phyloP scores from a whole-genome alignment of 1,140 invertebrate genomes.

The Diprion similis region DNA sequence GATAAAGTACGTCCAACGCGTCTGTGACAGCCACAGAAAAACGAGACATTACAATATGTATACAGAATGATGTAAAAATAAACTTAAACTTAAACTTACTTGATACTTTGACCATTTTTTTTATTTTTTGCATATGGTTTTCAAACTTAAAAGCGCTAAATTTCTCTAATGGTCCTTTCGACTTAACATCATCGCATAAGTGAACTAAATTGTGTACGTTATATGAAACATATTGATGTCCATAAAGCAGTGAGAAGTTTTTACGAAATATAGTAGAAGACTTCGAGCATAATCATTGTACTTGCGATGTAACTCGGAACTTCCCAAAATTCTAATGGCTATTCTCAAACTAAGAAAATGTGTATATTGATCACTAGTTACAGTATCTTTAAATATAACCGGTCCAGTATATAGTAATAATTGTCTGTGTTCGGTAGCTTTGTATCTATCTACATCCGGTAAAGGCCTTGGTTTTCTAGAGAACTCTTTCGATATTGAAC shows the following conservation, averaged over 20 bases:
- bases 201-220: too few relatives aligned
- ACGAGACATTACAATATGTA: too few relatives aligned
- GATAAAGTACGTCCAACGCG: too few relatives aligned
- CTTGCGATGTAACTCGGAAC: background rate
- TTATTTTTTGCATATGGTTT: constrained; percentile 23
- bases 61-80: too few relatives aligned
- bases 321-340: background rate
- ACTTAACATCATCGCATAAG: constrained; percentile 20
- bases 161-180: constrained; percentile 18
- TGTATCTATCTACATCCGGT: too few relatives aligned
- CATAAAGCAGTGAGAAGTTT: background rate
- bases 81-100: too few relatives aligned
- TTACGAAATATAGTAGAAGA: background rate
- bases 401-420: too few relatives aligned
- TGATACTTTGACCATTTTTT: too few relatives aligned
- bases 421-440: too few relatives aligned
- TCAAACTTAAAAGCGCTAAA: constrained; percentile 26
- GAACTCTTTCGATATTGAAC: too few relatives aligned
- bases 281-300: background rate
- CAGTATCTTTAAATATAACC: background rate
- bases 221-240: constrained; percentile 1
- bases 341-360: background rate
- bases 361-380: background rate
- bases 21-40: too few relatives aligned
- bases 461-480: too few relatives aligned